Conservation (phyloP, 2,888 invertebrate species). For the Mechanitis messenoides region DNA sequence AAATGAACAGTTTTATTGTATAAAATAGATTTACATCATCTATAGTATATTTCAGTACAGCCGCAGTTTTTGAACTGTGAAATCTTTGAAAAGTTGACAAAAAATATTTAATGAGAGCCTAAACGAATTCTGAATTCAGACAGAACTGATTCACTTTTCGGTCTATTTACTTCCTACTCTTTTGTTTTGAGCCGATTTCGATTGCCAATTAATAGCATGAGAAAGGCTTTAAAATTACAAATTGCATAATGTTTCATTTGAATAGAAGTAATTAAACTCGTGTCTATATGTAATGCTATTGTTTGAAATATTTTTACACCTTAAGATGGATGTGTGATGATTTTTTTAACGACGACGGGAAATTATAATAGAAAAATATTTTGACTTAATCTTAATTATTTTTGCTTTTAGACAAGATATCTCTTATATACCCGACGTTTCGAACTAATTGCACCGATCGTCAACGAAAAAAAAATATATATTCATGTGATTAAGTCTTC, state of each 20-base stretch:
- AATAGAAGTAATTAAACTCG: conserved; percentile 40
- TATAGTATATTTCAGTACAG: neutral
- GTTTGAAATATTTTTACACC: neutral
- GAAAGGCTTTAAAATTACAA: conserved; percentile 31
- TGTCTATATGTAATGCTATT: conserved; percentile 2
- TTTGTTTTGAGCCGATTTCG: conserved; percentile 26
- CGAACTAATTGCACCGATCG: no score
- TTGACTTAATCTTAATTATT: no score
- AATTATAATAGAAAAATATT: neutral
- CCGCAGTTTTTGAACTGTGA: no score
- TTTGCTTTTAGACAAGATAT: no score
- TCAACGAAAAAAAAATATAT: no score
- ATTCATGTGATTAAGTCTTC: no score
- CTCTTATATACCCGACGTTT: no score
- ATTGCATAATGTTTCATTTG: conserved; percentile 36
- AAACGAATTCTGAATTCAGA: neutral
- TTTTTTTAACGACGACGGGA: neutral
- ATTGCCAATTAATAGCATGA: conserved; percentile 27
- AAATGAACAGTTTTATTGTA: no score
- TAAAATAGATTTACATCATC: neutral
- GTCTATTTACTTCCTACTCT: conserved; percentile 27
- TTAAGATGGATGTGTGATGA: neutral
- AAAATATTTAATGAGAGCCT: neutral
- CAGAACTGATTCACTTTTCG: conserved; percentile 15
- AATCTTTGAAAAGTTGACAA: neutral